Conservation (phyloP, 2,113 vertebrate genomes). For the Tauraco erythrolophus region DNA sequence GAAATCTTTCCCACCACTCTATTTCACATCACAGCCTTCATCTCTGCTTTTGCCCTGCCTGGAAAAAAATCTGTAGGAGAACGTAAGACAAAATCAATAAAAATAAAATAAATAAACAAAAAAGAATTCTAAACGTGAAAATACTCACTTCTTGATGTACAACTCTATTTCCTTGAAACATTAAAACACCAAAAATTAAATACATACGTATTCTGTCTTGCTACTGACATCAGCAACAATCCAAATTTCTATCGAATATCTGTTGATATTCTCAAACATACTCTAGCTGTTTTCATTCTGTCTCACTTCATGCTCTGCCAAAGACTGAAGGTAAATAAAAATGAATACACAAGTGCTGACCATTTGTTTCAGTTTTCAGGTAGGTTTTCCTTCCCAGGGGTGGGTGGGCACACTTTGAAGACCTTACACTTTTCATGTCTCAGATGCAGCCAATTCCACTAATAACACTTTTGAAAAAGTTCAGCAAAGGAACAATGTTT, state of each 20-base stretch:
- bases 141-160: neutral
- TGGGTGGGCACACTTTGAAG: neutral
- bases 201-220: neutral
- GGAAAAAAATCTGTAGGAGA: neutral
- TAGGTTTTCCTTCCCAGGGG: neutral
- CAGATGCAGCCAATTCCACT: neutral
- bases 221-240: neutral
- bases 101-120: neutral
- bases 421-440: neutral
- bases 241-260: neutral
- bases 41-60: neutral
- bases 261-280: neutral
- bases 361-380: neutral
- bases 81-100: neutral
- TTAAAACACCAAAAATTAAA: neutral
- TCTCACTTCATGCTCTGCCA: neutral
- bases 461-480: neutral
- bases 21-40: neutral
- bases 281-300: neutral
- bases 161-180: neutral
- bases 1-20: neutral
- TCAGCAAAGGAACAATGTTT: neutral
- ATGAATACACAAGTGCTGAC: neutral
- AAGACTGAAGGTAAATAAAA: neutral
- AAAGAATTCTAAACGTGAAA: neutral